Evolutionary conservation across 2,888 invertebrate species (phyloP).

Genomic region (Limnephilus lunatus): DNA sequence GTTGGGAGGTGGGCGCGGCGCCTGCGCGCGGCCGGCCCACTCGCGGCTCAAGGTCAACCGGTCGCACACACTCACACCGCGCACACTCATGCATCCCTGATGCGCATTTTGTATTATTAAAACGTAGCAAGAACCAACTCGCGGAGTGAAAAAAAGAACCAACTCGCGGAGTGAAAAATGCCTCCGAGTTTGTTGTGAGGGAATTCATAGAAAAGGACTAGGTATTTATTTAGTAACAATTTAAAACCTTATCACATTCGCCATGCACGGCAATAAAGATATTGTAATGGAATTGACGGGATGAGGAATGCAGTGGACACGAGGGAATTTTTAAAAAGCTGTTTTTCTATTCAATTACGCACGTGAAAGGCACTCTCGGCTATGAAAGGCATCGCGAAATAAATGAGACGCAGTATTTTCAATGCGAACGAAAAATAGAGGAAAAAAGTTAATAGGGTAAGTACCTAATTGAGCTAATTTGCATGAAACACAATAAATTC

Average conservation of each 20-base stretch:
- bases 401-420: background rate
- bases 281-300: too few relatives aligned
- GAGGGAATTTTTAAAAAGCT: too few relatives aligned
- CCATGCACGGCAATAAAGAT: background rate
- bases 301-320: too few relatives aligned
- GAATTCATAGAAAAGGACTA: background rate
- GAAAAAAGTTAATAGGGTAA: background rate
- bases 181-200: background rate
- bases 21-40: slow-evolving; percentile 70
- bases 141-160: too few relatives aligned
- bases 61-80: slow-evolving; percentile 46
- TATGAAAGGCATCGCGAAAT: background rate
- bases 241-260: background rate
- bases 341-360: too few relatives aligned
- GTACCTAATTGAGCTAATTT: background rate
- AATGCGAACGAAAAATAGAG: background rate
- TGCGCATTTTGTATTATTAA: slow-evolving; percentile 21
- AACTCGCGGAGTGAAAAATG: background rate
- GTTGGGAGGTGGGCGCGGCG: slow-evolving; percentile 69
- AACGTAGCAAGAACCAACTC: background rate
- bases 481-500: background rate
- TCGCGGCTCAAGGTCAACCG: slow-evolving; percentile 55
- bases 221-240: background rate
- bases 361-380: too few relatives aligned
- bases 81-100: background rate